Conservation (phyloP, 2,888 invertebrate genomes). For the Pammene aurita region DNA sequence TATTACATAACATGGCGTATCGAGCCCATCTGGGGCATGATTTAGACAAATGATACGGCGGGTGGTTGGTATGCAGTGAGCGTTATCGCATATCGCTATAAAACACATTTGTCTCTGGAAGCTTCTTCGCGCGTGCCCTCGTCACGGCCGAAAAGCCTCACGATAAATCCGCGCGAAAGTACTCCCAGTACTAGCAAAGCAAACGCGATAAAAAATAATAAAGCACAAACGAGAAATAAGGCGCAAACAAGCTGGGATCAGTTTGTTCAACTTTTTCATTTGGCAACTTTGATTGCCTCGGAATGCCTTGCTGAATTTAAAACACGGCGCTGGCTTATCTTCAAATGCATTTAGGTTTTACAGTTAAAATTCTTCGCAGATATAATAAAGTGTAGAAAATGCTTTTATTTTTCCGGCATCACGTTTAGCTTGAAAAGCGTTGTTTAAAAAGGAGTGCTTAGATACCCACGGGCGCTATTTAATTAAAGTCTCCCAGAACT, state of each 20-base stretch:
- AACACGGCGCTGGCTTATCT: slow-evolving; percentile 51
- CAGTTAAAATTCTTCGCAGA: slow-evolving; percentile 17
- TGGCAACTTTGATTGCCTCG: slow-evolving; percentile 70
- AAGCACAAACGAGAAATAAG: slow-evolving; percentile 51
- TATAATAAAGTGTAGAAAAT: slow-evolving; percentile 7
- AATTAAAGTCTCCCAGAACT: slow-evolving; percentile 33
- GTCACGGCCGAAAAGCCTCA: slow-evolving; percentile 51
- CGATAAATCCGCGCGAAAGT: slow-evolving; percentile 59
- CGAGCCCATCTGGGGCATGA: slow-evolving; percentile 33
- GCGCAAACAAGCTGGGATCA: slow-evolving; percentile 50
- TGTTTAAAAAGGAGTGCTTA: slow-evolving; percentile 11
- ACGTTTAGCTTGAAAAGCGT: slow-evolving; percentile 2
- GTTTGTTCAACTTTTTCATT: slow-evolving; percentile 65
- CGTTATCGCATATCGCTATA: slow-evolving; percentile 52
- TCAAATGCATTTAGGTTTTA: slow-evolving; percentile 50
- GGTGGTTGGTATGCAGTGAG: slow-evolving; percentile 46
- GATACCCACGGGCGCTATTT: slow-evolving; percentile 25
- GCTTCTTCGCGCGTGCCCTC: slow-evolving; percentile 48
- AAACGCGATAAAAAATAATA: slow-evolving; percentile 61
- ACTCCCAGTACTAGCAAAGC: slow-evolving; percentile 37
- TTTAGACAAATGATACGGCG: slow-evolving; percentile 36
- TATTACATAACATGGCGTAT: slow-evolving; percentile 32
- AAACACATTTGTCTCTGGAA: slow-evolving; percentile 61
- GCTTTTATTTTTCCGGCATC: slow-evolving; percentile 11
- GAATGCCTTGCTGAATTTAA: slow-evolving; percentile 60